Evolutionary conservation across 2,113 vertebrate species (phyloP).

Genomic region (Ginglymostoma cirratum): DNA sequence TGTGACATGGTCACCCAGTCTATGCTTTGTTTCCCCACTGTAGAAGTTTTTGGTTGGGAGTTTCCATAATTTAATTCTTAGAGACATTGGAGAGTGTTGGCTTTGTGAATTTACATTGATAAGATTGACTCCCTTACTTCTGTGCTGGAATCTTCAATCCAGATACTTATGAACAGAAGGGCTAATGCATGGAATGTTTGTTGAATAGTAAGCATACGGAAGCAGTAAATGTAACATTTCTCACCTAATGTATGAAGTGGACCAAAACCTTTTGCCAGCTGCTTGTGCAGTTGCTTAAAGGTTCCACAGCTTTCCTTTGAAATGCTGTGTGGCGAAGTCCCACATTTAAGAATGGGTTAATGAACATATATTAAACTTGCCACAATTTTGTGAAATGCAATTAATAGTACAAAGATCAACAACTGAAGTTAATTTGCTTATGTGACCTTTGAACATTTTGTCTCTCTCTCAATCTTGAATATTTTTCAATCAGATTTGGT

Average conservation of each 20-base stretch:
- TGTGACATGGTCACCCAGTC: no score
- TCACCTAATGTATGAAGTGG: neutral
- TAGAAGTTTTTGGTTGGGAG: no score
- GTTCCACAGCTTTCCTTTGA: neutral
- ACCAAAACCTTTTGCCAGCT: neutral
- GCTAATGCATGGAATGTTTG: neutral
- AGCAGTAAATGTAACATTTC: neutral
- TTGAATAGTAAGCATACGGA: neutral
- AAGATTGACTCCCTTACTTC: neutral
- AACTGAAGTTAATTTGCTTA: neutral
- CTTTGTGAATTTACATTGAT: neutral
- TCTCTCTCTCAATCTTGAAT: slow-evolving; percentile 37
- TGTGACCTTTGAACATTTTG: slow-evolving; percentile 4
- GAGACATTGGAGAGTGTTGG: neutral
- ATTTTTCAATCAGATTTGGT: slow-evolving; percentile 46
- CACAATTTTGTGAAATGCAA: neutral
- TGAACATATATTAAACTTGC: neutral
- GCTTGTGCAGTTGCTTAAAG: neutral
- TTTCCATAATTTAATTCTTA: neutral
- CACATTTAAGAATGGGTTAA: neutral
- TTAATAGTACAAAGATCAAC: neutral
- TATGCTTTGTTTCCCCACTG: no score
- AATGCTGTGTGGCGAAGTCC: neutral
- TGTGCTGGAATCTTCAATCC: neutral
- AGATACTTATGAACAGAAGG: neutral